phyloP scores from a whole-genome alignment of 2,888 invertebrate genomes.

The Acanthococcus lagerstroemiae region DNA sequence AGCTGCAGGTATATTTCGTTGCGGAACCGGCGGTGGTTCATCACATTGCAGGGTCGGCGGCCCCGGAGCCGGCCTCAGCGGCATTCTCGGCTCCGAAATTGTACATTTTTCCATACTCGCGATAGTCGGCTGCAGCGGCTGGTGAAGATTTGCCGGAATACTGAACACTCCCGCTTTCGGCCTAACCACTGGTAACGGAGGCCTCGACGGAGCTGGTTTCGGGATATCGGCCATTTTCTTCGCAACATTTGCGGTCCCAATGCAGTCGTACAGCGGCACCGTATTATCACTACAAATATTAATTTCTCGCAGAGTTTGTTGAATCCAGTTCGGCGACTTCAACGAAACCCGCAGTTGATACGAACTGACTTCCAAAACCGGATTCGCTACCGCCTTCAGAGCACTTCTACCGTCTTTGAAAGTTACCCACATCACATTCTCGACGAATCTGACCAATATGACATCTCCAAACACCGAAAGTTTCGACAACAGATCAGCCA shows the following conservation, averaged over 20 bases:
- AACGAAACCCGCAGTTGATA: constrained; percentile 53
- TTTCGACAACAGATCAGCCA: constrained; percentile 67
- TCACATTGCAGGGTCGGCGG: constrained; percentile 8
- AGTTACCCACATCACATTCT: constrained; percentile 80
- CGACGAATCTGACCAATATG: constrained; percentile 81
- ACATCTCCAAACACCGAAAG: constrained; percentile 79
- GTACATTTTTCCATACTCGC: constrained; percentile 6
- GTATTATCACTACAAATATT: constrained; percentile 76
- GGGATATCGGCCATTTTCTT: background rate
- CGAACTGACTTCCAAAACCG: background rate
- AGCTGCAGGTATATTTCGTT: constrained; percentile 39
- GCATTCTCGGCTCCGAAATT: constrained; percentile 2
- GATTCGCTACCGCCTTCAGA: constrained; percentile 51
- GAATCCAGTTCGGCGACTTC: constrained; percentile 78
- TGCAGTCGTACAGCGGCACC: constrained; percentile 53
- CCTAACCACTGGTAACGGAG: constrained; percentile 33
- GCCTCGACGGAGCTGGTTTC: constrained; percentile 27
- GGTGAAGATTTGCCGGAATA: constrained; percentile 40
- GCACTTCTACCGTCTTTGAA: constrained; percentile 85
- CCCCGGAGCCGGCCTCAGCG: constrained; percentile 8
- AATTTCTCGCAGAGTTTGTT: constrained; percentile 70
- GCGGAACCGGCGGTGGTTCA: constrained; percentile 36
- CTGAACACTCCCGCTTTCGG: constrained; percentile 48
- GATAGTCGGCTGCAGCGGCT: constrained; percentile 37
- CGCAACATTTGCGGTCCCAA: background rate